Evolutionary conservation across 2,113 vertebrate species (phyloP), one percentile per base, ranked within the genome.

Genomic region (Struthidea cinerea): DNA sequence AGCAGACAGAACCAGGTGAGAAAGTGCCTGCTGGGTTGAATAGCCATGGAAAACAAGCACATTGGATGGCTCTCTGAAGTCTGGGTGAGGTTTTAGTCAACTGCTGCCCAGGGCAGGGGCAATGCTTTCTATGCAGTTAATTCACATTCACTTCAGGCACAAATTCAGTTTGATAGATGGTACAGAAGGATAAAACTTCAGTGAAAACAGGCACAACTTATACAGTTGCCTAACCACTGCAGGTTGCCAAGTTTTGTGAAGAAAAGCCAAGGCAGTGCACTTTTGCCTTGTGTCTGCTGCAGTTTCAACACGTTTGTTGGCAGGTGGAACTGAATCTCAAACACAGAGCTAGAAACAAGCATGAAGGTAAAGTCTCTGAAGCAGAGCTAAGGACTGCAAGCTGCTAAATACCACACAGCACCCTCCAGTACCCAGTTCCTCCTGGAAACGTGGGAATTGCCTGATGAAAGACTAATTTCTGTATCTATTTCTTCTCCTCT

Each of bases 181-280:
- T 32, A 61, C 0, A 44, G 67, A 77, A 77, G 0, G 0, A 52
- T 20, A 61, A 81, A 87, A 55, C n/a, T 39, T 69, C 11, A 71
- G 8, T 39, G 71, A 84, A 74, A 63, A 59, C 6, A 27, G 32
- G 26, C 42, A 50, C 22, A 63, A 78, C 8, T 63, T 46, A 50
- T 19, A n/a, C 4, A 2, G 63, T 32, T 71, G 19, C 30, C 39
- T 47, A 56, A 73, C 13, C 20, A 52, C 32, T 6, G 27, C 22
- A 55, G 47, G 6, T 13, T 65, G 50, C 37, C 20, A 81, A 28
- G 26, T 44, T 80, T 33, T 53, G 37, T 61, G 55, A 74, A 80
- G 55, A 69, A 77, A 94, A 89, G 50, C 42, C 79, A 90, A 89
- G 53, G 55, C 44, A 55, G 8, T 55, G 75, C 52, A 47, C 30